These are phyloP conservation scores for Drosophila saltans DNA, from an alignment of 1,140 invertebrate species.

Conservation along the genomic window DNA sequence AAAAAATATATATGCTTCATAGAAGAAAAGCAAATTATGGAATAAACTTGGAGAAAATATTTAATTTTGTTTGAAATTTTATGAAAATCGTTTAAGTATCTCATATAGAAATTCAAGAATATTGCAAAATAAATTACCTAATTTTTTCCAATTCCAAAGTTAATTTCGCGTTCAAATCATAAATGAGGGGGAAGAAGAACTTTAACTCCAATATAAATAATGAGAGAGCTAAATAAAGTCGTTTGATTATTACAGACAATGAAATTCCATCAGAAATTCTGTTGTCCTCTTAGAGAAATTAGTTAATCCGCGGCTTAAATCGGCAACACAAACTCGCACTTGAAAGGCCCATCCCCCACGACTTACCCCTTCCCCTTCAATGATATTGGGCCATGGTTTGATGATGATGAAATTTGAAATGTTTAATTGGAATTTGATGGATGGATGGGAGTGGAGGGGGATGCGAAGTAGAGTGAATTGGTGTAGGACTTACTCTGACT, in stretches of 20 bases:
- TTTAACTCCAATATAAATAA: not conserved
- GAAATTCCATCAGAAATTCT: slow-evolving; percentile 11
- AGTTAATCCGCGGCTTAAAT: slow-evolving; percentile 15
- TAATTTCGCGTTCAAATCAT: not conserved
- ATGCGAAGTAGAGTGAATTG: too few relatives aligned
- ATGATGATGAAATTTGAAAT: slow-evolving; percentile 68
- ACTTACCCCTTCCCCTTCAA: not conserved
- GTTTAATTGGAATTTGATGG: slow-evolving; percentile 69
- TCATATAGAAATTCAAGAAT: too few relatives aligned
- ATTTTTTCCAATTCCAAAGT: too few relatives aligned
- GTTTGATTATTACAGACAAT: slow-evolving; percentile 12
- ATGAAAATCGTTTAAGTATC: too few relatives aligned
- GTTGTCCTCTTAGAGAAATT: slow-evolving; percentile 20
- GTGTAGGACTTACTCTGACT: slow-evolving; percentile 1
- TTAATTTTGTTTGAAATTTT: too few relatives aligned
- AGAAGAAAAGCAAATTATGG: too few relatives aligned
- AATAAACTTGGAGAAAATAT: too few relatives aligned
- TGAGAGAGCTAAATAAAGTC: not conserved
- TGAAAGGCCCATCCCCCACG: not conserved
- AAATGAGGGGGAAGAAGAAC: not conserved
- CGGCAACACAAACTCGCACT: slow-evolving; percentile 1
- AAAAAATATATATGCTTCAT: too few relatives aligned
- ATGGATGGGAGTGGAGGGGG: slow-evolving; percentile 22
- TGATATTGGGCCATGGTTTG: not conserved
- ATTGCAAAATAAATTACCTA: too few relatives aligned